Conservation (phyloP, 1,140 invertebrate genomes). For the fruit fly (Drosophila melanogaster) region DNA sequence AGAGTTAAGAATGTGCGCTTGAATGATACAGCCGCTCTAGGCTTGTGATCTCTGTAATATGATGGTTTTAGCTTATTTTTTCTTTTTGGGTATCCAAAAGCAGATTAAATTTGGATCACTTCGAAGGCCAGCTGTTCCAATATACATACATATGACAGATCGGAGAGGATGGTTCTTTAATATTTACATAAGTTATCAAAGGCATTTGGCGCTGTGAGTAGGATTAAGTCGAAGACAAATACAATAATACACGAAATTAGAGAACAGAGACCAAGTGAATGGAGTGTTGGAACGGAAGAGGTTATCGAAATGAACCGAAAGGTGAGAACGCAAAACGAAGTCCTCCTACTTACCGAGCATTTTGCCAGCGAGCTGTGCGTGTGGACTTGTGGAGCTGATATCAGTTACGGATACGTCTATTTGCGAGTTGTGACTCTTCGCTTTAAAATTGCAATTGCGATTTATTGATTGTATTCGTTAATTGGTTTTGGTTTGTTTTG, state of each 20-base stretch:
- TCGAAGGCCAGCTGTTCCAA: conserved; percentile 39
- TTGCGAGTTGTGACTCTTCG: conserved; percentile 76
- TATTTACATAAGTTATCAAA: conserved; percentile 61
- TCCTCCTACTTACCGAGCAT: conserved; percentile 58
- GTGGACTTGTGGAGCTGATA: conserved; percentile 58
- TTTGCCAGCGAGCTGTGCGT: conserved; percentile 44
- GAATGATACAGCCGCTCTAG: conserved; percentile 31
- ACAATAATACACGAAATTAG: conserved; percentile 57
- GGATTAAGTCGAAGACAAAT: conserved; percentile 24
- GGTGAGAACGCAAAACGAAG: conserved; percentile 44
- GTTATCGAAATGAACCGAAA: conserved; percentile 50
- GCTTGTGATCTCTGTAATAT: conserved; percentile 6
- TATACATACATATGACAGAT: conserved; percentile 34
- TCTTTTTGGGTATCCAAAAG: conserved; percentile 1
- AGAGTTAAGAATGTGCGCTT: conserved; percentile 54
- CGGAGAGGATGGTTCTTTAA: conserved; percentile 20
- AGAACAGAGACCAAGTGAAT: conserved; percentile 36
- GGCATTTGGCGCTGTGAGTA: conserved; percentile 52
- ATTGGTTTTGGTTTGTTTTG: conserved; percentile 26
- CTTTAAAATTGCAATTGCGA: conserved; percentile 79
- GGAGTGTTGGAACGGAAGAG: conserved; percentile 35
- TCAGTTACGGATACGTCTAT: conserved; percentile 72
- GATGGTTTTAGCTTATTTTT: background rate
- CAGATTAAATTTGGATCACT: conserved; percentile 44
- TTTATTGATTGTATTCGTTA: conserved; percentile 52